Conservation (phyloP, 2,797 vertebrate species). For the Sebastolobus altivelis region DNA sequence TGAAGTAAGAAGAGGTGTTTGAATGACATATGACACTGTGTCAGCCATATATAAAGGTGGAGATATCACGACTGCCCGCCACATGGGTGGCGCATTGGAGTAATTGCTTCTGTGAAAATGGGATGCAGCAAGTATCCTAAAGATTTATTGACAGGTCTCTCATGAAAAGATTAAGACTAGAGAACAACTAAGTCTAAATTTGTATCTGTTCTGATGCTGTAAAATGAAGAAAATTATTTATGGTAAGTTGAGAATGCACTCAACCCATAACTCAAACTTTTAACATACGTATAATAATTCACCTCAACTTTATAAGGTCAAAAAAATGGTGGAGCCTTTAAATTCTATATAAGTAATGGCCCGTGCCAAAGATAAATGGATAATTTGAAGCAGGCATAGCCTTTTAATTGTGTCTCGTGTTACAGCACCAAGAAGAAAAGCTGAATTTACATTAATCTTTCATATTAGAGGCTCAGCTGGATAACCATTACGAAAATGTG, state of each 20-base stretch:
- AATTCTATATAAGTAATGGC: neutral
- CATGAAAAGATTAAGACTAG: neutral
- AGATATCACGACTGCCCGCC: neutral
- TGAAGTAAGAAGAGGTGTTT: too few species aligned
- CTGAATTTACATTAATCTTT: slow-evolving; percentile 18
- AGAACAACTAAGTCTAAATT: neutral
- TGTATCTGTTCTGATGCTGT: neutral
- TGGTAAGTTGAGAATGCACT: neutral
- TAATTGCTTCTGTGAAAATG: neutral
- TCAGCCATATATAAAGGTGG: neutral
- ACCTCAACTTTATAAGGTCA: neutral
- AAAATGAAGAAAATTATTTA: neutral
- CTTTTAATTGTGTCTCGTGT: slow-evolving; percentile 13
- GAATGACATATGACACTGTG: neutral
- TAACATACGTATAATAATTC: neutral
- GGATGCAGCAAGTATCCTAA: neutral
- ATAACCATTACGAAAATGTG: slow-evolving; percentile 1
- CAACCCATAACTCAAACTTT: neutral
- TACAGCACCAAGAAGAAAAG: slow-evolving; percentile 3
- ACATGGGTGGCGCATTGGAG: neutral
- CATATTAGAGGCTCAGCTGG: slow-evolving; percentile 12
- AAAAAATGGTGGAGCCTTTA: slow-evolving; percentile 1
- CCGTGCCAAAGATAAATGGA: neutral
- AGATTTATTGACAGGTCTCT: neutral
- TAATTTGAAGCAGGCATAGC: neutral